Percentiles rank a stretch among this genome's conserved stretches.
Conservation (phyloP, 2,888 invertebrate species). For the Tetranychus piercei region DNA sequence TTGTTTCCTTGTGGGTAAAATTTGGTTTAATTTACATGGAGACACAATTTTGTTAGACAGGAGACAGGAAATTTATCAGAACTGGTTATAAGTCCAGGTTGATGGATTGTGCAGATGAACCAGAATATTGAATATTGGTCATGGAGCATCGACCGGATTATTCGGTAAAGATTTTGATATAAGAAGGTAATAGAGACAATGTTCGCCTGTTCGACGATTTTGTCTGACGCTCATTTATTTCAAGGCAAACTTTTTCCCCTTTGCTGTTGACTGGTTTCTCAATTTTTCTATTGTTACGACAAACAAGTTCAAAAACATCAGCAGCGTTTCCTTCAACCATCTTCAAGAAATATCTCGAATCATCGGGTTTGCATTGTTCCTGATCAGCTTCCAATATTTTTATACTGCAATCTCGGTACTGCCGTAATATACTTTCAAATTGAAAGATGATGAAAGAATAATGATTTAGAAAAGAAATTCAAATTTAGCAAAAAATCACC, state of each 20-base stretch:
- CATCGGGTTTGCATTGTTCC: background rate
- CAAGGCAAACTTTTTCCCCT: background rate
- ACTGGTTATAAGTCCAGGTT: too few species aligned
- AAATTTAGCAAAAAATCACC: background rate
- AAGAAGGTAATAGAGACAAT: background rate
- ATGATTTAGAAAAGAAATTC: background rate
- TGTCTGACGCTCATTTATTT: background rate
- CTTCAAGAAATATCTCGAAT: background rate
- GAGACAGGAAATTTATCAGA: too few species aligned
- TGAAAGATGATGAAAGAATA: background rate
- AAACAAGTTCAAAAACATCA: constrained; percentile 1
- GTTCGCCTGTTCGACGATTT: background rate
- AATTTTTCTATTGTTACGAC: background rate
- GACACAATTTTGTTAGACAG: too few species aligned
- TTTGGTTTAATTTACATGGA: too few species aligned
- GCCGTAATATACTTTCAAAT: background rate
- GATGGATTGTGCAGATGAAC: background rate
- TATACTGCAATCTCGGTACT: constrained; percentile 5
- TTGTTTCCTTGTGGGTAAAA: too few species aligned
- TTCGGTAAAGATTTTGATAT: constrained; percentile 6
- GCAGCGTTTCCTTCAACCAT: constrained; percentile 8
- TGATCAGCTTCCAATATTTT: background rate
- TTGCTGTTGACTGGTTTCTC: background rate
- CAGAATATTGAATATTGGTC: background rate
- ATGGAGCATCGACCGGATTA: background rate